phyloP scores from a whole-genome alignment of 2,113 vertebrate species.

The Pycnonotus jocosus region DNA sequence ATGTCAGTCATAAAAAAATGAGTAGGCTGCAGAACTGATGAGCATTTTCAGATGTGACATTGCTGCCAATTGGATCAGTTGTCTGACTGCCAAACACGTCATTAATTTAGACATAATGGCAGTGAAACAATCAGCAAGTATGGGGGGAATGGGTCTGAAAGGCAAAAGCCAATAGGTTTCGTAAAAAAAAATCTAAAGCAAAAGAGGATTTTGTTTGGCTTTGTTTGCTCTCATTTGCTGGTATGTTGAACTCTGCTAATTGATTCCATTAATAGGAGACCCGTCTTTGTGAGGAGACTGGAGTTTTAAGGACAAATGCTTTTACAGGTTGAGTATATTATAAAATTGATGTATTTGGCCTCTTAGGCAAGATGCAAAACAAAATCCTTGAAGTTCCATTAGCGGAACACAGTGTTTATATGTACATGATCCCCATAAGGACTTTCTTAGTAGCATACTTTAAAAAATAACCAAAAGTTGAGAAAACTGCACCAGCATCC shows the following conservation, averaged over 20 bases:
- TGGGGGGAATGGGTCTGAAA: background rate
- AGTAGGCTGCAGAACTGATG: slow-evolving; percentile 1
- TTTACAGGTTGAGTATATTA: slow-evolving; percentile 32
- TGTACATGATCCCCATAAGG: background rate
- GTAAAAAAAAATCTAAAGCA: background rate
- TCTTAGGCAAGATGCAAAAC: slow-evolving; percentile 41
- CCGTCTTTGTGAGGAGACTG: background rate
- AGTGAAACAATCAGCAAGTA: slow-evolving; percentile 11
- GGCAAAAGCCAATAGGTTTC: background rate
- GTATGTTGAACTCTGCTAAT: slow-evolving; percentile 39
- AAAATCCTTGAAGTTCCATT: slow-evolving; percentile 67
- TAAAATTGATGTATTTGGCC: slow-evolving; percentile 49
- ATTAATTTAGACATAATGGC: slow-evolving; percentile 46
- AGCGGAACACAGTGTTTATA: background rate
- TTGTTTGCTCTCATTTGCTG: slow-evolving; percentile 8
- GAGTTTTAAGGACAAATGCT: slow-evolving; percentile 55
- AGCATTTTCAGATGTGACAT: slow-evolving; percentile 31
- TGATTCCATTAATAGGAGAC: slow-evolving; percentile 40
- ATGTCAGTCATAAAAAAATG: background rate
- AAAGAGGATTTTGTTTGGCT: slow-evolving; percentile 1
- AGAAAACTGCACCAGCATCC: background rate
- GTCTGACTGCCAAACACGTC: slow-evolving; percentile 26
- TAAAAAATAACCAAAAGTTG: background rate
- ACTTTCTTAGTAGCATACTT: background rate
- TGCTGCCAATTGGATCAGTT: slow-evolving; percentile 31